Evolutionary conservation across 2,113 vertebrate species (phyloP).

Genomic region (Pyxicephalus adspersus): DNA sequence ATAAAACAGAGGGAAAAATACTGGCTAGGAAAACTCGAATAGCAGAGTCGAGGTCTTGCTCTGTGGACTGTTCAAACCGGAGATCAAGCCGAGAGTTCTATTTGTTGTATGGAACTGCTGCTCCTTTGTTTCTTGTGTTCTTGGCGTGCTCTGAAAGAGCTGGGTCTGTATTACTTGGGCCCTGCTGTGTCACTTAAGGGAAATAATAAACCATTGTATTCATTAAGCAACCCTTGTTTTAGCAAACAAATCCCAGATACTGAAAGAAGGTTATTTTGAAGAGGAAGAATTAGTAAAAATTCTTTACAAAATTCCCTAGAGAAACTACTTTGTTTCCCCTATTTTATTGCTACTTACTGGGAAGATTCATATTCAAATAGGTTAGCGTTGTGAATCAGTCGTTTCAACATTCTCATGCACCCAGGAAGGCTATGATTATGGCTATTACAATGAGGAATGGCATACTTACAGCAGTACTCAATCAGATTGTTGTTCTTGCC

Average conservation of each 20-base stretch:
- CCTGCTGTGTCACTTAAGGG: constrained; percentile 81
- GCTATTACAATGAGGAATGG: constrained; percentile 89
- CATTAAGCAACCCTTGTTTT: constrained; percentile 86
- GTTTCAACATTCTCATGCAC: constrained; percentile 84
- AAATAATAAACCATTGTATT: constrained; percentile 87
- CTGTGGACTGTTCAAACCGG: constrained; percentile 58
- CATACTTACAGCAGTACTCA: constrained; percentile 80
- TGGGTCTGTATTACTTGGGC: constrained; percentile 69
- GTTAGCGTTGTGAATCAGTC: constrained; percentile 78
- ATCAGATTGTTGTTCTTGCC: constrained; percentile 83
- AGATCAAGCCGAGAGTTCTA: constrained; percentile 62
- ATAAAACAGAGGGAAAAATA: constrained; percentile 58
- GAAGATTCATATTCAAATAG: constrained; percentile 92
- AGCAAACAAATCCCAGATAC: constrained; percentile 77
- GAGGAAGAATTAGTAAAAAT: constrained; percentile 61
- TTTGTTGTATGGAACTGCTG: constrained; percentile 63
- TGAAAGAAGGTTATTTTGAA: constrained; percentile 68
- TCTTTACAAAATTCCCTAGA: constrained; percentile 81
- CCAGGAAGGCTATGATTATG: constrained; percentile 81
- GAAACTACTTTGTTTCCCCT: constrained; percentile 78
- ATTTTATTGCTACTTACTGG: constrained; percentile 73
- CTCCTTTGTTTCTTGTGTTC: constrained; percentile 76
- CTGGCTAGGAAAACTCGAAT: constrained; percentile 62
- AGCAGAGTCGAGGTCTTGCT: constrained; percentile 62
- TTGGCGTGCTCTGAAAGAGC: constrained; percentile 83